These are phyloP conservation scores for Parauchenoglanis punctatus DNA, from an alignment of 2,797 vertebrate species.

Conservation along the genomic window DNA sequence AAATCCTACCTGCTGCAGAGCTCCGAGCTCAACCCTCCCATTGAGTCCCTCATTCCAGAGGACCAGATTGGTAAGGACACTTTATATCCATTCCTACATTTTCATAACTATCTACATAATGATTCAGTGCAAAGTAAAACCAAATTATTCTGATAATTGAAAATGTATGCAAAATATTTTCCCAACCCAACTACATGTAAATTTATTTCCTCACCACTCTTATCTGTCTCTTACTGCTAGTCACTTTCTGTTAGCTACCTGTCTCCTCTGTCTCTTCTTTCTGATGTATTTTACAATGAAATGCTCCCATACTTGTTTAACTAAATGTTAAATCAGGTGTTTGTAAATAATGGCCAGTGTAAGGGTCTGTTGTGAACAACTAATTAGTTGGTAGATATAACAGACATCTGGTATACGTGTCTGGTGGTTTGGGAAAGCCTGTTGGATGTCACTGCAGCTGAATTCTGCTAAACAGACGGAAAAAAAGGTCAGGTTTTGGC, in stretches of 20 bases:
- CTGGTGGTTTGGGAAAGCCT: not conserved
- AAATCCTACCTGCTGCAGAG: constrained; percentile 95
- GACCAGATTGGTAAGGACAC: constrained; percentile 83
- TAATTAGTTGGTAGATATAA: constrained; percentile 2
- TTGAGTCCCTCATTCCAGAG: constrained; percentile 91
- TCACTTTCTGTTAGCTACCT: not conserved
- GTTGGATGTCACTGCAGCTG: not conserved
- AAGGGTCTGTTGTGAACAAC: no score
- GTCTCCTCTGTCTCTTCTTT: not conserved
- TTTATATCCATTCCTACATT: not conserved
- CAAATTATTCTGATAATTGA: not conserved
- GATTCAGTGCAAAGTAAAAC: not conserved
- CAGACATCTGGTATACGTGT: not conserved
- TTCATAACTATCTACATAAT: not conserved
- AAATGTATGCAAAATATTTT: not conserved
- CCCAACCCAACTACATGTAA: not conserved
- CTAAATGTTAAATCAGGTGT: not conserved
- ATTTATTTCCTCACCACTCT: not conserved
- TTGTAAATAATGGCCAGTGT: not conserved
- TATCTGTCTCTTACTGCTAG: not conserved
- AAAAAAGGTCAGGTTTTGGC: no score
- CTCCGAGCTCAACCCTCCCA: constrained; percentile 91
- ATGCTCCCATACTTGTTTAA: not conserved
- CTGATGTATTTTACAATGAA: not conserved
- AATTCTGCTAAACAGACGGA: not conserved